These are phyloP conservation scores for Spea hammondii DNA, from an alignment of 2,797 vertebrate genomes.

Conservation along the genomic window DNA sequence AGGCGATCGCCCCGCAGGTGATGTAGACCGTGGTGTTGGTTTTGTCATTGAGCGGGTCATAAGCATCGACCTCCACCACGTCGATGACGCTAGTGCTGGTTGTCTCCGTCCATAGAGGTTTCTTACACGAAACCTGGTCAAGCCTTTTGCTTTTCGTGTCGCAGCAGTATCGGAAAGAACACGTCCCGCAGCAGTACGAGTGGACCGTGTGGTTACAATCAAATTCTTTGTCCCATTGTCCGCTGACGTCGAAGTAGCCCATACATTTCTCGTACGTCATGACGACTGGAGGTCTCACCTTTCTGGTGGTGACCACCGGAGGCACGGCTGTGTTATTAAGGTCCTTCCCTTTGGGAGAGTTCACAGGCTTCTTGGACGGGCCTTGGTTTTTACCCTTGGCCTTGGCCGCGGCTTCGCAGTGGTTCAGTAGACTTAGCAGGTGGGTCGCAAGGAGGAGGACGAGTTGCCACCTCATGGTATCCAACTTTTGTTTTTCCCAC, in stretches of 20 bases:
- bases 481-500: conserved; percentile 6
- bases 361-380: conserved; percentile 55
- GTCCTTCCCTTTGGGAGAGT: conserved; percentile 64
- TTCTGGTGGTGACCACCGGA: conserved; percentile 60
- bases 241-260: conserved; percentile 96
- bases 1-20: conserved; percentile 90
- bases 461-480: conserved; percentile 72
- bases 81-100: conserved; percentile 66
- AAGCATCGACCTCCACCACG: conserved; percentile 77
- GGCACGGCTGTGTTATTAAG: conserved; percentile 68
- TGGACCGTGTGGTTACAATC: conserved; percentile 95
- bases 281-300: conserved; percentile 68
- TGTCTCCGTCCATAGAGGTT: conserved; percentile 87
- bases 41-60: conserved; percentile 91
- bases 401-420: conserved; percentile 58
- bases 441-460: conserved; percentile 72
- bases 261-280: conserved; percentile 85
- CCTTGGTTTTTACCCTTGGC: conserved; percentile 63
- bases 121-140: conserved; percentile 89
- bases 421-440: conserved; percentile 67
- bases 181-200: conserved; percentile 95
- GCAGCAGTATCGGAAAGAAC: conserved; percentile 96
- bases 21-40: conserved; percentile 98
- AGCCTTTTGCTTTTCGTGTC: conserved; percentile 89
- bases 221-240: conserved; percentile 95